These are phyloP conservation scores for Procavia capensis DNA, from an alignment of 2,113 vertebrate species.

Conservation along the genomic window DNA sequence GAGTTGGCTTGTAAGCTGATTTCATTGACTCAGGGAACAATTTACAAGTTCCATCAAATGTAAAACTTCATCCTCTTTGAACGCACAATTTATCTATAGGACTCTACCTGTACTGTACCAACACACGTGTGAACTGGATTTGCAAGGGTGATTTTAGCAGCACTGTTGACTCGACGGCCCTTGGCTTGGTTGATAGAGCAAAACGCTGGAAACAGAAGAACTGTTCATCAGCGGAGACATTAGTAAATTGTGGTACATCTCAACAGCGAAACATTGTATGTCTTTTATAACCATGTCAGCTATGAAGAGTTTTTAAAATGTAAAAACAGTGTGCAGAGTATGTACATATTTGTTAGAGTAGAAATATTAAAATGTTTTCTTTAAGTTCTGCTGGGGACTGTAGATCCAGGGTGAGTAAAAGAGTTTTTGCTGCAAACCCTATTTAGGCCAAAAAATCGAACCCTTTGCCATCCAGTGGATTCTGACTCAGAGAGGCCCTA, in stretches of 20 bases:
- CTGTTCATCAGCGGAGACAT: not conserved
- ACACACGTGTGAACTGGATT: not conserved
- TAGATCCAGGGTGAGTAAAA: not conserved
- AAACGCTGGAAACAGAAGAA: not conserved
- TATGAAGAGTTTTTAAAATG: not conserved
- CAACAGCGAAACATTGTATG: not conserved
- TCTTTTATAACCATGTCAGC: not conserved
- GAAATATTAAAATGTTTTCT: not conserved
- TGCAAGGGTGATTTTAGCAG: not conserved
- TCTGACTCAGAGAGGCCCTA: no score
- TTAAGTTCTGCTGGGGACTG: not conserved
- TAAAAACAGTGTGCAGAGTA: not conserved
- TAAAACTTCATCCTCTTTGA: not conserved
- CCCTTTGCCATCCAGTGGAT: no score
- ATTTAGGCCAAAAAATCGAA: not conserved
- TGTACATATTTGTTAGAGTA: not conserved
- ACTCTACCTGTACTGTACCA: not conserved
- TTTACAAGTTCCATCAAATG: not conserved
- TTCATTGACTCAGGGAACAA: not conserved
- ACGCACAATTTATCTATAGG: not conserved
- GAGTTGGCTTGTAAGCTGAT: not conserved
- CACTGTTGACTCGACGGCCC: no score
- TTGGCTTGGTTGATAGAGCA: no score
- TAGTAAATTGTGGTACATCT: no score
- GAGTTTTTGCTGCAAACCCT: not conserved